Base-by-base conservation (phyloP, 2,797 vertebrate species). In the Lerista edwardsae region DNA sequence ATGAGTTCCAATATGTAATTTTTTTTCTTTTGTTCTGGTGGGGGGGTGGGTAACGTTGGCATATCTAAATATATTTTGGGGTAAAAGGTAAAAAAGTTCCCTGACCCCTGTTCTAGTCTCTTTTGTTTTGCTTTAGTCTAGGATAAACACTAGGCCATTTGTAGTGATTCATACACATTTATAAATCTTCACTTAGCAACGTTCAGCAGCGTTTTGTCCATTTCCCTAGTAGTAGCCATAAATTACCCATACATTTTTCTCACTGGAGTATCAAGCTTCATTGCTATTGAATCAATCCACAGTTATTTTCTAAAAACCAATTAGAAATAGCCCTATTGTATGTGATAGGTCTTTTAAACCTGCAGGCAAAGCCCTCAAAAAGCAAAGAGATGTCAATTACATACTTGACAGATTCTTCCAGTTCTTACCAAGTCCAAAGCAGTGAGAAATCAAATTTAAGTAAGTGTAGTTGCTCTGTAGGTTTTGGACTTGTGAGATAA, bases 201-300 rank as follows among this genome's bases (percentile, higher is more conserved):
- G 80, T 93, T 91, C 89, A 84, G 74, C 91, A 51, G 84, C 72
- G 94, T 93, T 95, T 79, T 95, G 92, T 91, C 93, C 93, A 91
- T 93, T 89, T 94, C 89, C 92, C 91, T 95, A 96, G 95, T 94
- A 91, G 95, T 84, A 87, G 94, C 93, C 95, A 95, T 96, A 96
- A 96, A 96, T 96, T 96, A 96, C 88, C 44, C 4, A 21, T 91
- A 89, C 89, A 76, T 93, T 89, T 94, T 96, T 95, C 87, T 94
- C 93, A 83, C 75, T 69, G n/a, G 75, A 90, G 91, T 91, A 95
- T 92, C 94, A 95, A 93, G 94, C 95, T 95, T 95, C 95, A 93
- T 82, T 95, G 95, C 93, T 94, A 95, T 94, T 95, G 94, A 96
- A 96, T 95, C 86, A 94, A 95, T 96, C 95, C 93, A 96, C 96